phyloP scores from a whole-genome alignment of 1,140 invertebrate species.

The Trachelipus rathkii region DNA sequence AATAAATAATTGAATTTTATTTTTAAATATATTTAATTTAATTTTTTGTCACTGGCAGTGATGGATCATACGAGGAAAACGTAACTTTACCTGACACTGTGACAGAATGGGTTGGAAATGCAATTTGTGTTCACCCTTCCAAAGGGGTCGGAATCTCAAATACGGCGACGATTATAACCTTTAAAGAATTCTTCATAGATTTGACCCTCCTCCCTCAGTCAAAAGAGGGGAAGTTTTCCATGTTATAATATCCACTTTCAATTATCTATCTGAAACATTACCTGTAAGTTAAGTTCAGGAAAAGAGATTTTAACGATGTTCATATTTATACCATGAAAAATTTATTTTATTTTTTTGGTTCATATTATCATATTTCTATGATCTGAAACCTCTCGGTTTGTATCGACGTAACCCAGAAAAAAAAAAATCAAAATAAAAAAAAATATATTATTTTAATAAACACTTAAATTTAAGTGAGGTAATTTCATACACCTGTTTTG shows the following conservation, averaged over 20 bases:
- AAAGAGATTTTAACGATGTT: no score
- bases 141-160: slow-evolving; percentile 62
- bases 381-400: no score
- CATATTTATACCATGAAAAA: no score
- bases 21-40: no score
- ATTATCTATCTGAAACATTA: slow-evolving; percentile 62
- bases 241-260: slow-evolving; percentile 65
- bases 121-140: slow-evolving; percentile 61
- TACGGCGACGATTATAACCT: slow-evolving; percentile 58
- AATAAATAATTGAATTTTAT: no score
- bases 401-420: no score
- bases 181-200: slow-evolving; percentile 69
- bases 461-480: no score
- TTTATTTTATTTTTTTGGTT: no score
- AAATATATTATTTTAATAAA: no score
- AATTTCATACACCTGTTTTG: no score
- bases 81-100: slow-evolving; percentile 65
- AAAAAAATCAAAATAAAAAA: no score
- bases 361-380: no score
- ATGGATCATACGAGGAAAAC: slow-evolving; percentile 37
- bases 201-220: slow-evolving; percentile 64
- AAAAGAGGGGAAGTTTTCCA: slow-evolving; percentile 64
- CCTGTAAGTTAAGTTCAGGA: slow-evolving; percentile 59
- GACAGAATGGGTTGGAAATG: slow-evolving; percentile 66
- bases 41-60: background rate